Evolutionary conservation across 23 tunicate species (phyloP).

Genomic region (Styela plicata): DNA sequence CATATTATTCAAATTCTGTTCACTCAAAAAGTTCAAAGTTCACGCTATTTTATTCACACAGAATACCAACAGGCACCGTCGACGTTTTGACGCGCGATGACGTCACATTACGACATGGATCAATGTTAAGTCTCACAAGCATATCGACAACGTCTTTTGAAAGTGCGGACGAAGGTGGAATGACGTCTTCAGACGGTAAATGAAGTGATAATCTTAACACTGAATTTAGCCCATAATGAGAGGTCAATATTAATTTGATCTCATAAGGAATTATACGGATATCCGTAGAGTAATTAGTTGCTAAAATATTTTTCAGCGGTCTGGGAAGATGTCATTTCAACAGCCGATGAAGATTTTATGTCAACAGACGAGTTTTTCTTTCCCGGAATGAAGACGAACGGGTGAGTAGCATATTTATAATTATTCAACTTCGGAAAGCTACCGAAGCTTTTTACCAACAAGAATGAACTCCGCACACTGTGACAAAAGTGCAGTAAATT

Average conservation of each 20-base stretch:
- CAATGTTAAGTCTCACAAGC: slow-evolving; percentile 14
- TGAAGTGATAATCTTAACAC: not conserved
- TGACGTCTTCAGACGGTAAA: slow-evolving; percentile 20
- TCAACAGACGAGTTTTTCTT: slow-evolving; percentile 14
- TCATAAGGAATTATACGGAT: not conserved
- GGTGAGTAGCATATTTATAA: not conserved
- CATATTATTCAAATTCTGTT: too few relatives aligned
- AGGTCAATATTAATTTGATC: too few relatives aligned
- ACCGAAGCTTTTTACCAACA: too few relatives aligned
- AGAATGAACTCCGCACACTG: too few relatives aligned
- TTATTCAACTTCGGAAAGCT: too few relatives aligned
- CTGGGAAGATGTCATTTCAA: slow-evolving; percentile 13
- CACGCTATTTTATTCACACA: not conserved
- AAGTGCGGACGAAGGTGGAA: slow-evolving; percentile 22
- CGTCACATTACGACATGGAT: slow-evolving; percentile 8
- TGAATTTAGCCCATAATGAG: too few relatives aligned
- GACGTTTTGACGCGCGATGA: slow-evolving; percentile 5
- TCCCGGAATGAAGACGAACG: not conserved
- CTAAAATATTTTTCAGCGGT: slow-evolving; percentile 2
- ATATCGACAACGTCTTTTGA: slow-evolving; percentile 15
- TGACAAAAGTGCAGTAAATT: too few relatives aligned
- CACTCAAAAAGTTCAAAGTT: too few relatives aligned
- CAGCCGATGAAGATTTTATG: slow-evolving; percentile 14
- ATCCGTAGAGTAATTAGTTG: too few relatives aligned
- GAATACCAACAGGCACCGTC: not conserved